Evolutionary conservation across 2,797 vertebrate species (phyloP), one percentile per base, ranked within the genome.

Genomic region (Helostoma temminkii): DNA sequence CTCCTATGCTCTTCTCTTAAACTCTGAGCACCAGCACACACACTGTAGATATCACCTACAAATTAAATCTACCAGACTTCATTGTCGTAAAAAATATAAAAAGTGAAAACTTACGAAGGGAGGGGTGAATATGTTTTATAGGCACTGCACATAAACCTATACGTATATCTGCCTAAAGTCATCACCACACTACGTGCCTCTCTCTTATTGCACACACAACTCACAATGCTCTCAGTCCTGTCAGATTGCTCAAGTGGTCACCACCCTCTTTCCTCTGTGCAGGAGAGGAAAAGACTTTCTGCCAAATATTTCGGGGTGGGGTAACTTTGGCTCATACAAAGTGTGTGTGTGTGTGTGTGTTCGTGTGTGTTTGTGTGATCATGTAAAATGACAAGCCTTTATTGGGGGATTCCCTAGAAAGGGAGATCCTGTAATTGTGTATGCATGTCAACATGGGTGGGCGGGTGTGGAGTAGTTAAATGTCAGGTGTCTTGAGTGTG

Each of bases 341-440:
- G 18, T 67, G 24, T 72, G 61, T 18, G 37, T 71, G 24, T 24
- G 37, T 56, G 16, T 65, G 24, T 72, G 61, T 67, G 24, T 72
- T 57, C 18, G 37, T 71, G 24, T 24, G 37, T 56, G 16, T 65
- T 21, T 72, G 61, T 18, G 39, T 71, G 25, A 21, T 52, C 2
- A 28, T 65, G 19, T 56, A 60, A 16, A 48, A 66, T 71, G 67
- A 72, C 52, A 73, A 45, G 62, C 84, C 67, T 82, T 74, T 87
- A 54, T 50, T 75, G 25, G 82, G 81, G 89, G 84, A 89, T 86
- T 86, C 86, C 89, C 84, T 86, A 39, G 72, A 68, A 86, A 90
- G 78, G 88, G 88, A 87, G 91, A 87, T 89, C 88, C 88, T 90
- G 86, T 76, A 81, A 86, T 91, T 89, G 85, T 90, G 58, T 84